Evolutionary conservation across 2,797 vertebrate species (phyloP).

Genomic region (Aldrovandia affinis): DNA sequence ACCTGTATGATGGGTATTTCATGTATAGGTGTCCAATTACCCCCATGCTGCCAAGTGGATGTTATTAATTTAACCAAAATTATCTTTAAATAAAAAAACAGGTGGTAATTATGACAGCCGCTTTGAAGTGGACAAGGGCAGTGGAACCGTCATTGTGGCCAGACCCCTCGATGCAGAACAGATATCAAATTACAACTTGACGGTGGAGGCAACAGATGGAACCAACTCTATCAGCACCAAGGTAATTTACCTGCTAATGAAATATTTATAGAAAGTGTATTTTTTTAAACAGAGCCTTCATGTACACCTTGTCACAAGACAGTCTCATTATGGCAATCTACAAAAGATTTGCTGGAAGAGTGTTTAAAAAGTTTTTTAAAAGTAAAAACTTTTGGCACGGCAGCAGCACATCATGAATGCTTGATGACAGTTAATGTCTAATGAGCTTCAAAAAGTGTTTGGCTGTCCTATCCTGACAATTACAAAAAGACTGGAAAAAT

Average conservation of each 20-base stretch:
- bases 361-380: background rate
- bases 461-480: background rate
- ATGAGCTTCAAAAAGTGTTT: background rate
- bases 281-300: background rate
- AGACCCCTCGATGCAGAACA: constrained; percentile 92
- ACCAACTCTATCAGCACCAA: constrained; percentile 90
- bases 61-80: constrained; percentile 62
- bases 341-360: background rate
- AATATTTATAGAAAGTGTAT: constrained; percentile 45
- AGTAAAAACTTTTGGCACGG: background rate
- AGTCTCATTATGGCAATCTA: constrained; percentile 14
- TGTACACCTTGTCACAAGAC: background rate
- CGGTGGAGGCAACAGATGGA: constrained; percentile 96
- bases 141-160: constrained; percentile 92
- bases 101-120: constrained; percentile 97
- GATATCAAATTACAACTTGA: constrained; percentile 97
- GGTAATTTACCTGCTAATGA: constrained; percentile 80
- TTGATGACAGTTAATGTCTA: background rate
- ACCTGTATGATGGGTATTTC: background rate
- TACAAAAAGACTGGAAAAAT: background rate
- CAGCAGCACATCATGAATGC: background rate
- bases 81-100: constrained; percentile 71
- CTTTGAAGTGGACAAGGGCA: constrained; percentile 96
- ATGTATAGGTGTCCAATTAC: background rate
- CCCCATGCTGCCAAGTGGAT: constrained; percentile 14